These are phyloP conservation scores for Fukomys damarensis DNA, from an alignment of 2,113 vertebrate species.

Conservation along the genomic window DNA sequence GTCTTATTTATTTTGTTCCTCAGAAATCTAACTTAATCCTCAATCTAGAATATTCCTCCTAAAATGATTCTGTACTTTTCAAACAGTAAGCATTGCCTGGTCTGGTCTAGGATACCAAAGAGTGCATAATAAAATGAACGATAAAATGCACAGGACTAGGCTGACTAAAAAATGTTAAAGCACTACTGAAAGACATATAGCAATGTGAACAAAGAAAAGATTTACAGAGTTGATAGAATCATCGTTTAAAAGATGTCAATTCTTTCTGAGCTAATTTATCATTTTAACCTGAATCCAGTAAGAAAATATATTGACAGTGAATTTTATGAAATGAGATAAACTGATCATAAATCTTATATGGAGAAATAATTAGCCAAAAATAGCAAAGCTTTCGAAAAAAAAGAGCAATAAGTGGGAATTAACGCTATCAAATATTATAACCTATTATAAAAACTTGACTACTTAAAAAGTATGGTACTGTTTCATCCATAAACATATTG, in stretches of 20 bases:
- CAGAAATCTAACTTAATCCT: not conserved
- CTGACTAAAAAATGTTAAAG: slow-evolving; percentile 33
- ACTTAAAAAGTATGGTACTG: not conserved
- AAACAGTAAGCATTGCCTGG: not conserved
- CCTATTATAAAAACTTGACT: not conserved
- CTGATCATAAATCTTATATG: not conserved
- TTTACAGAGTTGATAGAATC: not conserved
- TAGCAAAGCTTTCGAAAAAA: not conserved
- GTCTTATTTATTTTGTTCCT: not conserved
- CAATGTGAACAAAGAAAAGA: slow-evolving; percentile 14
- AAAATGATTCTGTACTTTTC: slow-evolving; percentile 23
- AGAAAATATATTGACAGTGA: not conserved
- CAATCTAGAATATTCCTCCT: not conserved
- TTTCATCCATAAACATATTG: slow-evolving; percentile 21
- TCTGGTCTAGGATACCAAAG: not conserved
- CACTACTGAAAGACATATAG: not conserved
- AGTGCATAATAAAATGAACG: not conserved
- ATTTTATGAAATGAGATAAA: slow-evolving; percentile 20
- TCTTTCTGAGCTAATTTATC: slow-evolving; percentile 38
- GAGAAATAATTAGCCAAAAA: slow-evolving; percentile 44
- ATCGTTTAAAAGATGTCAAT: slow-evolving; percentile 5
- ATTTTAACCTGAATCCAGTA: not conserved
- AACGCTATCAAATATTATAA: not conserved
- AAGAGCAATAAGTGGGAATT: not conserved
- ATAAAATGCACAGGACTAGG: not conserved